These are phyloP conservation scores for Nymphicus hollandicus DNA, from an alignment of 2,113 vertebrate species.

Conservation along the genomic window DNA sequence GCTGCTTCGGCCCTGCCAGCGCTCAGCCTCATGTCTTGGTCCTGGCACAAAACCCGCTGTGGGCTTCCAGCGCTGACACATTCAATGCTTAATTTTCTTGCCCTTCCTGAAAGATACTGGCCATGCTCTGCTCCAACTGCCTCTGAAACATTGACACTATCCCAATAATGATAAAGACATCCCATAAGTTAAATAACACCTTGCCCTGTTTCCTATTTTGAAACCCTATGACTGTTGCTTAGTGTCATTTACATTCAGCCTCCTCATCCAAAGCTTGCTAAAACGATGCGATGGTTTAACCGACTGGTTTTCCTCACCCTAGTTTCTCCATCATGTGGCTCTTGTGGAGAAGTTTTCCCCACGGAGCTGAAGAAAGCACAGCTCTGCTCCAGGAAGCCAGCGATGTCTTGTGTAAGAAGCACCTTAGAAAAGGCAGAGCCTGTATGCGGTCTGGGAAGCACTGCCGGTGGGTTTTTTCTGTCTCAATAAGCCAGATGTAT, in stretches of 20 bases:
- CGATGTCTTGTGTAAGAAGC: not conserved
- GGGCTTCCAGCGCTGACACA: not conserved
- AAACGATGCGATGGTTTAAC: not conserved
- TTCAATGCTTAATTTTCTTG: fast-evolving
- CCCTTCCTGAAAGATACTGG: not conserved
- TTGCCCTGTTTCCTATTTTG: not conserved
- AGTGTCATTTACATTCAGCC: not conserved
- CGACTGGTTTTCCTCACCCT: not conserved
- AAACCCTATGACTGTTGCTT: not conserved
- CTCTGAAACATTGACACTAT: not conserved
- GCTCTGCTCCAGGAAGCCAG: not conserved
- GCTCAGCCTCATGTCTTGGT: not conserved
- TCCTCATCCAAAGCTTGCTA: not conserved
- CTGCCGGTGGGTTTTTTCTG: fast-evolving
- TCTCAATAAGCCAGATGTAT: not conserved
- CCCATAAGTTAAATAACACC: not conserved
- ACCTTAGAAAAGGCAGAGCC: not conserved
- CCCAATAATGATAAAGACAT: fast-evolving
- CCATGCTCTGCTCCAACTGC: not conserved
- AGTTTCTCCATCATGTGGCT: conserved; percentile 9
- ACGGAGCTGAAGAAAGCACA: not conserved
- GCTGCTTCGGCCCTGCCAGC: not conserved
- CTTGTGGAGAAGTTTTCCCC: conserved; percentile 31
- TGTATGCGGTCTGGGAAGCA: fast-evolving
- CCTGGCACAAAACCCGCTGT: not conserved